These are phyloP conservation scores for Tragelaphus scriptus DNA, from an alignment of 2,113 vertebrate species.

Conservation along the genomic window DNA sequence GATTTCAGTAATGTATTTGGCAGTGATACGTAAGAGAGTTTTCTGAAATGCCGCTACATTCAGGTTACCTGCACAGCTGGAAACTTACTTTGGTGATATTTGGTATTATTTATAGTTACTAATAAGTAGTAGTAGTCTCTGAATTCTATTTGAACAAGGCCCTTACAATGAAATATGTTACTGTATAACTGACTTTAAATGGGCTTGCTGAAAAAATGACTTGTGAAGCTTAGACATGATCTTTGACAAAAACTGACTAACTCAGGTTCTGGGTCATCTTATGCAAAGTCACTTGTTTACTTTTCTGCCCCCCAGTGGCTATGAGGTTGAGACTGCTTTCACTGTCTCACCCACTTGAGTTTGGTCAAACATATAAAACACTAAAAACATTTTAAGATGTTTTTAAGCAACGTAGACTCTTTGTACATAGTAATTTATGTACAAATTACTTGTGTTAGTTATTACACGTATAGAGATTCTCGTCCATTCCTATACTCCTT, in stretches of 20 bases:
- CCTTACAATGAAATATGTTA: neutral
- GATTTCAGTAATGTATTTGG: neutral
- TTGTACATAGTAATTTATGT: neutral
- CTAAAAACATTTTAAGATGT: neutral
- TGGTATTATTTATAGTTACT: neutral
- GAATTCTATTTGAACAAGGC: neutral
- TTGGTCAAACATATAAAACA: neutral
- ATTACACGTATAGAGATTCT: neutral
- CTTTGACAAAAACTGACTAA: neutral
- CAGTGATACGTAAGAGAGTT: neutral
- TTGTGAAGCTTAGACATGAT: neutral
- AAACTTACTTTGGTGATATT: neutral
- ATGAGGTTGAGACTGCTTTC: neutral
- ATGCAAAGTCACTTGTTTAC: neutral
- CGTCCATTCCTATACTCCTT: neutral
- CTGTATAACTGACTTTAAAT: neutral
- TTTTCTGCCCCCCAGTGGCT: neutral
- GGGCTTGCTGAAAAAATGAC: conserved; percentile 5
- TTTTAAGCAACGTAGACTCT: neutral
- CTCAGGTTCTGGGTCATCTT: neutral
- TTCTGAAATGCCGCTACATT: neutral
- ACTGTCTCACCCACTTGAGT: neutral
- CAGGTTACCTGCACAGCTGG: neutral
- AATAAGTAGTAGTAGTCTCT: neutral
- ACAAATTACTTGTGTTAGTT: neutral